Evolutionary conservation across 53 echinoderm and acorn worm genomes (phyloP).

Genomic region (Temnopleurus reevesii): DNA sequence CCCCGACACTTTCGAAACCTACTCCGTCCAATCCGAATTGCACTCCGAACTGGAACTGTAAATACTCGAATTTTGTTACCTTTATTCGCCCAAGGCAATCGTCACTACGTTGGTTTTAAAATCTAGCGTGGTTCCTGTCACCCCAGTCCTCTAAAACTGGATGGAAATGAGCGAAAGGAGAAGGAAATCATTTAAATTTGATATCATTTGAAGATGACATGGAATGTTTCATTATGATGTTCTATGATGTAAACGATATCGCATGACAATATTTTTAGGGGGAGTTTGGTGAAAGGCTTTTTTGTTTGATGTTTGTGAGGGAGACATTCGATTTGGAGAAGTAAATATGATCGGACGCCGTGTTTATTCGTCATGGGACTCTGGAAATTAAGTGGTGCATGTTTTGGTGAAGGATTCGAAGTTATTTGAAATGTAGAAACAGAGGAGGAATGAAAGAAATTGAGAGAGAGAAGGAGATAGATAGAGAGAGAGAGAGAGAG

Average conservation of each 20-base stretch:
- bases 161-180: background rate
- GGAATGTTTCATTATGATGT: constrained; percentile 7
- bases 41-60: constrained; percentile 30
- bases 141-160: background rate
- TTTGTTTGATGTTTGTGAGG: background rate
- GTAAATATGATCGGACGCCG: constrained; percentile 35
- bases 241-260: constrained; percentile 22
- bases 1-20: background rate
- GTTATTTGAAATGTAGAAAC: background rate
- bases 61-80: constrained; percentile 51
- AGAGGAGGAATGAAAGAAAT: background rate
- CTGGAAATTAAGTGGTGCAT: background rate
- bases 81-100: constrained; percentile 23
- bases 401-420: constrained; percentile 19
- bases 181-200: background rate
- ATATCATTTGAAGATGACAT: constrained; percentile 14
- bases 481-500: background rate
- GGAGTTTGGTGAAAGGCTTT: background rate
- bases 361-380: background rate
- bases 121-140: background rate
- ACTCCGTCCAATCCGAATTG: background rate
- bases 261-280: background rate
- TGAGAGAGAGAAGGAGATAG: background rate
- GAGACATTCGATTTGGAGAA: constrained; percentile 16
- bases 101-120: constrained; percentile 31